Conservation (phyloP, 2,113 vertebrate species). For the Stercorarius parasiticus region DNA sequence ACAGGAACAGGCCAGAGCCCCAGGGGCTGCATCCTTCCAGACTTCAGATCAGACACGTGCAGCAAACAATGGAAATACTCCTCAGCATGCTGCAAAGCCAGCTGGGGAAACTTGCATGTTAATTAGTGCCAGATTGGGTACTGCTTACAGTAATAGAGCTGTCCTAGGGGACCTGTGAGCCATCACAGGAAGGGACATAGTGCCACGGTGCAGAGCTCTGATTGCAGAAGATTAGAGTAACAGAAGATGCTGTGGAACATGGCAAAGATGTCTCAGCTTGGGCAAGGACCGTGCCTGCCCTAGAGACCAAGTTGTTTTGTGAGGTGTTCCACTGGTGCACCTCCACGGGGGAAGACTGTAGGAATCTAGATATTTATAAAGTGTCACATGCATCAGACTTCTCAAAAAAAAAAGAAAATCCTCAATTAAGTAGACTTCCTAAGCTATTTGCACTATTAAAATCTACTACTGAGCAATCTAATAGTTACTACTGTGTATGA, state of each 20-base stretch:
- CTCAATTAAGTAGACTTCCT: background rate
- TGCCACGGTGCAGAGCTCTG: background rate
- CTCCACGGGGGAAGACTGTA: no score
- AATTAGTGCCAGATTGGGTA: background rate
- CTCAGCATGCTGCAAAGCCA: background rate
- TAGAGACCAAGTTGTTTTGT: background rate
- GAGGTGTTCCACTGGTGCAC: background rate
- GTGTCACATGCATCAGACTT: background rate
- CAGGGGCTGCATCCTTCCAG: background rate
- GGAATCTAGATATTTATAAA: background rate
- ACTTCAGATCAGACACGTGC: background rate
- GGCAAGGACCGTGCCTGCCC: background rate
- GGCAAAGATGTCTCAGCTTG: background rate
- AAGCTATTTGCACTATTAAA: background rate
- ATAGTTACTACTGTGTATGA: background rate
- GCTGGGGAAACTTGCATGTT: background rate
- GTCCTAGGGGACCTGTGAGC: background rate
- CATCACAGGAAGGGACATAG: background rate
- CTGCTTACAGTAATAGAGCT: background rate
- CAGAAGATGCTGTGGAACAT: background rate
- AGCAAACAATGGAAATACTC: background rate
- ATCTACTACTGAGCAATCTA: background rate
- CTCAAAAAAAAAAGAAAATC: no score
- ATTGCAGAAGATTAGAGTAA: background rate
- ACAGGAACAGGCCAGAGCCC: background rate